Evolutionary conservation across 2,113 vertebrate genomes (phyloP).

Genomic region (Leptosomus discolor): DNA sequence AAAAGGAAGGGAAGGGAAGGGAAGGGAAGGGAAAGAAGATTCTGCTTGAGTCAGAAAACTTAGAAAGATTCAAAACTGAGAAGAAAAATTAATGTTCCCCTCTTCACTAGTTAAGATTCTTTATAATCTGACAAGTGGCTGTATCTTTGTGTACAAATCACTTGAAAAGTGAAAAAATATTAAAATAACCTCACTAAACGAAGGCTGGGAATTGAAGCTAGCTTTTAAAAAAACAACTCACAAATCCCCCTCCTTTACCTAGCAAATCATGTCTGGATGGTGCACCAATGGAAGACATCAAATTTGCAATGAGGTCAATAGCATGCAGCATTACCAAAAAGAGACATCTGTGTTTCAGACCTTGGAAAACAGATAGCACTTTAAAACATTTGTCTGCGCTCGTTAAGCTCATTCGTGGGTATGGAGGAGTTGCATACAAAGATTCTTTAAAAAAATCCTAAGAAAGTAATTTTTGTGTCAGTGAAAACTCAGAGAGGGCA

Average conservation of each 20-base stretch:
- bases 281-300: background rate
- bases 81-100: background rate
- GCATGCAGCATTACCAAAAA: slow-evolving; percentile 63
- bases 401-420: slow-evolving; percentile 34
- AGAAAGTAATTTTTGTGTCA: slow-evolving; percentile 5
- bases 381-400: slow-evolving; percentile 60
- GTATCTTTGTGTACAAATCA: background rate
- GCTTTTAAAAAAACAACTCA: background rate
- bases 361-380: slow-evolving; percentile 59
- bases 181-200: background rate
- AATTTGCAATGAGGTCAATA: slow-evolving; percentile 30
- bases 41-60: background rate
- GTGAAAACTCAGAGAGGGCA: background rate
- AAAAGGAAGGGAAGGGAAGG: background rate
- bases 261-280: slow-evolving; percentile 5
- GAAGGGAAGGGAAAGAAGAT: background rate
- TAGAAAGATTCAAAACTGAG: background rate
- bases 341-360: slow-evolving; percentile 72
- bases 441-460: slow-evolving; percentile 30
- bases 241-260: background rate
- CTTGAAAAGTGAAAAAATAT: background rate
- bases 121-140: background rate
- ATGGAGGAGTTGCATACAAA: slow-evolving; percentile 62
- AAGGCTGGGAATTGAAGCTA: background rate
- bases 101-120: background rate